Percentiles rank a stretch among this genome's conserved stretches.
Evolutionary conservation across 2,113 vertebrate genomes (phyloP).

Genomic region (Macaca nemestrina): DNA sequence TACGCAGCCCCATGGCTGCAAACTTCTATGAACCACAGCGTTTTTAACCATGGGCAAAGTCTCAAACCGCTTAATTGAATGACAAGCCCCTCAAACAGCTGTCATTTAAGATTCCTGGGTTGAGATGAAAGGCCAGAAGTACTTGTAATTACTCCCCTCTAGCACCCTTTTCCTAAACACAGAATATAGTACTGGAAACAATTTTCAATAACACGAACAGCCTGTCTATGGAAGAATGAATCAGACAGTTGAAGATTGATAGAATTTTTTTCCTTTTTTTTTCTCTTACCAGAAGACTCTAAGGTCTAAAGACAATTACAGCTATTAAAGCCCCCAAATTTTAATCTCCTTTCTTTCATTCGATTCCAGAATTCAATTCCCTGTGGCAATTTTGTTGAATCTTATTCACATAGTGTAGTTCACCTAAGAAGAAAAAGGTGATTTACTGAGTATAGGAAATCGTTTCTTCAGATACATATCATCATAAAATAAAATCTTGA

Average conservation of each 20-base stretch:
- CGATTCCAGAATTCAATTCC: not conserved
- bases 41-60: conserved; percentile 64
- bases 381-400: not conserved
- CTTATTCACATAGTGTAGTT: not conserved
- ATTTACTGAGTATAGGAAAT: not conserved
- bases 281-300: not conserved
- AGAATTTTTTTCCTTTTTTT: not conserved
- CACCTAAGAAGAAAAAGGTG: not conserved
- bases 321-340: not conserved
- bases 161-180: conserved; percentile 67
- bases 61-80: conserved; percentile 72
- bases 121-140: conserved; percentile 68
- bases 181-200: conserved; percentile 40
- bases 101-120: conserved; percentile 74
- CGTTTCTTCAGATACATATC: not conserved
- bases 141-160: conserved; percentile 67
- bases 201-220: conserved; percentile 62
- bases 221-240: not conserved
- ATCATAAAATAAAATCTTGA: not conserved
- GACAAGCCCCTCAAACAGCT: conserved; percentile 73
- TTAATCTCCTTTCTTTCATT: conserved; percentile 21
- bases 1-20: not conserved
- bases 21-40: conserved; percentile 56
- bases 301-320: conserved; percentile 6
- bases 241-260: not conserved